Evolutionary conservation across 2,797 vertebrate genomes (phyloP), one percentile per base, ranked within the genome.

Genomic region (Propithecus deckenii): DNA sequence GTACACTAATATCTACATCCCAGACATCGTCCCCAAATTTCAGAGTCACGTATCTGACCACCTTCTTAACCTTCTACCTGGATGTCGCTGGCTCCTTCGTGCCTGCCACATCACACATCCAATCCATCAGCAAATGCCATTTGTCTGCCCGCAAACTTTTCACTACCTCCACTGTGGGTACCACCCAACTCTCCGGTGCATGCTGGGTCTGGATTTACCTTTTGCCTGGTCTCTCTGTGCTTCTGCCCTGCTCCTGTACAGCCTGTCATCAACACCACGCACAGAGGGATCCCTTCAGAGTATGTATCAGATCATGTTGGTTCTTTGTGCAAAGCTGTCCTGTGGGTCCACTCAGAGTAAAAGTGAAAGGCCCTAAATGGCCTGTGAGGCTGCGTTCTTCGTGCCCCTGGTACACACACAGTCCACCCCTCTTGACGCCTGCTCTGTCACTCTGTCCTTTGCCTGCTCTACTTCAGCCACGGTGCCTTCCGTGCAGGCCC

Each of bases 341-440:
- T 7, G 0, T 14, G 28, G n/a, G 43, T 43, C 75, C 41, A 35
- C 41, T 71, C 65, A 35, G 22, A 46, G 50, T 22, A 30, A 72
- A 71, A 43, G 6, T 7, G 2, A 17, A 48, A 30, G 65, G 6
- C 8, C 23, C 28, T 5, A 17, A 7, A 4, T 3, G n/a, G 46
- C 14, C 35, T 0, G 1, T 5, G 4, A 41, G 2, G 20, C 55
- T 55, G 28, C 46, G 20, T 23, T n/a, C 1, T 5, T 8, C 14
- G 17, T 17, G 43, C 20, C 13, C 14, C 4, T 25, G 1, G 4
- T 4, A 38, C 25, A 32, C 3, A 1, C 0, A 7, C 13, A 5
- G 7, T 11, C 14, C 28, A 23, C 15, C 30, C 18, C 18, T 41
- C 6, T 17, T n/a, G 6, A 22, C 15, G 8, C 10, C 35, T 38